These are phyloP conservation scores for Pristiophorus japonicus DNA, from an alignment of 2,113 vertebrate species.

Conservation along the genomic window DNA sequence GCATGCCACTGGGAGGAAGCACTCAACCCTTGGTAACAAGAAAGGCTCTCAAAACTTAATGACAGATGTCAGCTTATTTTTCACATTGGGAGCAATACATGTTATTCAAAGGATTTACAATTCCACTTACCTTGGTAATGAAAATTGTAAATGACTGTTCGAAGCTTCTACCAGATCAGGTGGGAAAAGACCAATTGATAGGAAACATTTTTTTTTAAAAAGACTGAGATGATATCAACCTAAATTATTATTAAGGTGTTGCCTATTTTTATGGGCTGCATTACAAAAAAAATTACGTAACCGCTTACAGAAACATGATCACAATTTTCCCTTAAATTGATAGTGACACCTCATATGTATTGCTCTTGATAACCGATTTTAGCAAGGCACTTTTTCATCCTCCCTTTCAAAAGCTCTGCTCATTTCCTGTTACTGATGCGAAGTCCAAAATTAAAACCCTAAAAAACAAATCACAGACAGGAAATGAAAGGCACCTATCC, in stretches of 20 bases:
- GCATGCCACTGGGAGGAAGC: background rate
- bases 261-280: background rate
- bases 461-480: constrained; percentile 31
- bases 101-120: background rate
- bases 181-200: too few species aligned
- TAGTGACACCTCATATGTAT: background rate
- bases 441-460: constrained; percentile 25
- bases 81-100: too few species aligned
- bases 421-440: constrained; percentile 33
- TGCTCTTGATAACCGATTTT: background rate
- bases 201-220: background rate
- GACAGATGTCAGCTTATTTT: background rate
- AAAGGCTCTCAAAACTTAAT: background rate
- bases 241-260: constrained; percentile 10
- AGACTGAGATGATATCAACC: background rate
- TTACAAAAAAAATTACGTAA: background rate
- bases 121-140: background rate
- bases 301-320: background rate
- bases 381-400: constrained; percentile 19
- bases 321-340: constrained; percentile 16
- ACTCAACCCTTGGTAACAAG: background rate
- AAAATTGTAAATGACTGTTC: background rate
- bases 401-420: constrained; percentile 26
- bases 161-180: background rate
- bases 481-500: constrained; percentile 37